These are phyloP conservation scores for Plectropomus leopardus DNA, from an alignment of 2,113 vertebrate species.

Conservation along the genomic window DNA sequence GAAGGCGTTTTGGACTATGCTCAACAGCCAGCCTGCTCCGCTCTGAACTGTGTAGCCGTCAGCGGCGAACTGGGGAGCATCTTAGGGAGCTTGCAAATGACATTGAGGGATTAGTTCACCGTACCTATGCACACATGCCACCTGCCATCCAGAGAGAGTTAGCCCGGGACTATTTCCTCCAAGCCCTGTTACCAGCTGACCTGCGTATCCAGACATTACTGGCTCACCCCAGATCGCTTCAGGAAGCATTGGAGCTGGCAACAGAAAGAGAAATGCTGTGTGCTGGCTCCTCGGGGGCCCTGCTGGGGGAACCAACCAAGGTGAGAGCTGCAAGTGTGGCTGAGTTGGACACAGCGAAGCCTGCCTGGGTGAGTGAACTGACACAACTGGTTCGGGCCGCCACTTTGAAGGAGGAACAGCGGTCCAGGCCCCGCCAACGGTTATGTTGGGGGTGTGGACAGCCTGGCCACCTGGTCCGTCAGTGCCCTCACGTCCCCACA, in stretches of 20 bases:
- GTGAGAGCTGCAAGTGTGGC: too few relatives aligned
- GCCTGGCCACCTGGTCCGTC: too few relatives aligned
- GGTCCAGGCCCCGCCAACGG: too few relatives aligned
- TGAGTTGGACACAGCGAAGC: too few relatives aligned
- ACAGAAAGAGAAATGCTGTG: not conserved
- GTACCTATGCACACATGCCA: not conserved
- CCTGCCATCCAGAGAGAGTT: not conserved
- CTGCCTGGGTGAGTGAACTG: too few relatives aligned
- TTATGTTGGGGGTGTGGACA: too few relatives aligned
- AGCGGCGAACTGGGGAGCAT: not conserved
- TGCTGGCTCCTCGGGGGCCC: not conserved
- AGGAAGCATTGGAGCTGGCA: not conserved
- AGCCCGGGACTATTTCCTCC: not conserved
- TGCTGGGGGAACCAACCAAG: too few relatives aligned
- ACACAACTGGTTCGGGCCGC: too few relatives aligned
- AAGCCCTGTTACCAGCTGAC: not conserved
- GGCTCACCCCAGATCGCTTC: not conserved
- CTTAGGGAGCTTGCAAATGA: not conserved
- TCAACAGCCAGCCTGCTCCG: not conserved
- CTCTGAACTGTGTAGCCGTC: too few relatives aligned
- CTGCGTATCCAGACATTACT: not conserved
- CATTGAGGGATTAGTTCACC: not conserved
- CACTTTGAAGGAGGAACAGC: too few relatives aligned
- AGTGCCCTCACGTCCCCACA: too few relatives aligned
- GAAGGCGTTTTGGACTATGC: too few relatives aligned